phyloP scores from a whole-genome alignment of 2,113 vertebrate genomes.

The Psophia crepitans region DNA sequence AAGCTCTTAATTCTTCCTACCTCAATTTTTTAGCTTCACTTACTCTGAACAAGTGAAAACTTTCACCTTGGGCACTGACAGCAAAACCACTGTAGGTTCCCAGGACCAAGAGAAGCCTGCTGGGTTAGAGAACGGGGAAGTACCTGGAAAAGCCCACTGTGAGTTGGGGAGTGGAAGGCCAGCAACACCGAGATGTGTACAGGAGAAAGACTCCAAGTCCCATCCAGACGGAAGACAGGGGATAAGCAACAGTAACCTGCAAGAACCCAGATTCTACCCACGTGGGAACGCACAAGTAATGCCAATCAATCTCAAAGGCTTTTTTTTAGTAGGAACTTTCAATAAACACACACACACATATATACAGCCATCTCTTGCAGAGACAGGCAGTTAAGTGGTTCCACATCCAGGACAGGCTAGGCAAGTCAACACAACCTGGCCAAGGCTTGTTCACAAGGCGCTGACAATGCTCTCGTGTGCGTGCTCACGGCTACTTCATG shows the following conservation, averaged over 20 bases:
- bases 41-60: background rate
- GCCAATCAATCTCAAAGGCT: background rate
- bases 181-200: background rate
- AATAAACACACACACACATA: background rate
- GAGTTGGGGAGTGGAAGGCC: background rate
- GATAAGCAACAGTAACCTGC: background rate
- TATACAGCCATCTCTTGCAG: background rate
- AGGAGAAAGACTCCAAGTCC: background rate
- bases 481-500: background rate
- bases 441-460: background rate
- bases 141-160: background rate
- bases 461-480: background rate
- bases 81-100: background rate
- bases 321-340: background rate
- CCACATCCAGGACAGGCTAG: background rate
- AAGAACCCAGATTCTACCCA: background rate
- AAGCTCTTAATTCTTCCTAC: background rate
- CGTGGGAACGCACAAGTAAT: background rate
- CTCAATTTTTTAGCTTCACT: background rate
- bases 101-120: background rate
- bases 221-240: background rate
- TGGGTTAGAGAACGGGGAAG: background rate
- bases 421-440: background rate
- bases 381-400: background rate
- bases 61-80: background rate